Percentiles rank a stretch among this genome's conserved stretches.
Conservation (phyloP, 2,113 vertebrate genomes). For the Aramus guarauna region DNA sequence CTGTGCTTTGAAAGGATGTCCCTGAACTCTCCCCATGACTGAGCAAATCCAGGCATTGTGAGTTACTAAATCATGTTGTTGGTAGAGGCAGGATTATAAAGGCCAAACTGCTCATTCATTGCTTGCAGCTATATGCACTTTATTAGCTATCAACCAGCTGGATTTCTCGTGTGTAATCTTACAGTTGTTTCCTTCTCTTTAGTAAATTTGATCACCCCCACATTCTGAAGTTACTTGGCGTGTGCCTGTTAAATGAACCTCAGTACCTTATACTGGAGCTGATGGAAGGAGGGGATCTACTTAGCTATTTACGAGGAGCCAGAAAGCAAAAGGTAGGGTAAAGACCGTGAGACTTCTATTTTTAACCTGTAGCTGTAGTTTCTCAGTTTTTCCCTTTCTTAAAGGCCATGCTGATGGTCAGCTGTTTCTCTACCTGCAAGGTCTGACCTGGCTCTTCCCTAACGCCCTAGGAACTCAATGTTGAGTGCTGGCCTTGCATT, state of each 20-base stretch:
- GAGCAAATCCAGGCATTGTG: neutral
- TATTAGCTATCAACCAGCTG: neutral
- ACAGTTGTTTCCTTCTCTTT: neutral
- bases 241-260: slow-evolving; percentile 76
- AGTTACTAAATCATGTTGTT: neutral
- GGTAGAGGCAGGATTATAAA: neutral
- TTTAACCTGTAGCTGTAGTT: neutral
- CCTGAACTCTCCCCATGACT: neutral
- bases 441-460: neutral
- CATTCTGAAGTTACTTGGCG: slow-evolving; percentile 78
- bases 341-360: neutral
- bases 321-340: slow-evolving; percentile 55
- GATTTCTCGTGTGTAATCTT: neutral
- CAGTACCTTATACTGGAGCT: slow-evolving; percentile 79
- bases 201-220: slow-evolving; percentile 81
- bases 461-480: neutral
- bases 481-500: neutral
- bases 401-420: neutral
- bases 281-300: slow-evolving; percentile 82
- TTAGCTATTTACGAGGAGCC: slow-evolving; percentile 73
- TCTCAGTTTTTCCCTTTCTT: neutral
- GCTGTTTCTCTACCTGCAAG: neutral
- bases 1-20: neutral
- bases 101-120: neutral
- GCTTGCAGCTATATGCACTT: neutral